Evolutionary conservation across 2,888 invertebrate genomes (phyloP), one percentile per base, ranked within the genome.

Genomic region (Hypena proboscidalis): DNA sequence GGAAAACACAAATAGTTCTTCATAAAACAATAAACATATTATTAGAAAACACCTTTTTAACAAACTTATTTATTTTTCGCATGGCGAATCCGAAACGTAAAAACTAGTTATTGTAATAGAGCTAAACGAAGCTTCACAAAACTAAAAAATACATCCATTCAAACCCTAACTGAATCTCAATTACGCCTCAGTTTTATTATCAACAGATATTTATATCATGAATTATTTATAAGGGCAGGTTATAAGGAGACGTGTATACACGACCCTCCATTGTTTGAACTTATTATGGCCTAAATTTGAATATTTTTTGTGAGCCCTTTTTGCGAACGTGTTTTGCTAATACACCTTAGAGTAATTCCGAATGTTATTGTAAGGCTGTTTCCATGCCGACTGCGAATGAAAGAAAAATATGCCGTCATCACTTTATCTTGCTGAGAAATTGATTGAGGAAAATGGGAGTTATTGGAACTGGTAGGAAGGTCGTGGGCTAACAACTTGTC

Each of bases 241-340:
- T 67, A 57, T 66, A 57, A 54, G 48, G 45, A 44, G 44, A 47
- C 44, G 49, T 59, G 61, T 56, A 55, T 56, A 36, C 36, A 33
- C 50, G 58, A 61, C 56, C 57, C 56, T 40, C 52, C 55, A 67
- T 70, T 68, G 71, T 70, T 60, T 34, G 31, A 30, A 11, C 47
- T 70, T 77, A 74, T 79, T 77, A 70, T 73, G 61, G 65, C 64
- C 67, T 50, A 65, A 66, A 74, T 82, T 78, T 80, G 77, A 83
- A 83, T 82, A 80, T 76, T 80, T 80, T 75, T 74, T 66, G 56
- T 67, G 58, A 56, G 61, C 54, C 71, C 67, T 69, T 69, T 65
- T 61, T 57, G 62, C 56, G 65, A 66, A 74, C 67, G 61, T 66
- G 60, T 71, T 71, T 76, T 61, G 50, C 51, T 49, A 29, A 54